These are phyloP conservation scores for Pelvicachromis taeniatus DNA, from an alignment of 2,113 vertebrate genomes.

Conservation along the genomic window DNA sequence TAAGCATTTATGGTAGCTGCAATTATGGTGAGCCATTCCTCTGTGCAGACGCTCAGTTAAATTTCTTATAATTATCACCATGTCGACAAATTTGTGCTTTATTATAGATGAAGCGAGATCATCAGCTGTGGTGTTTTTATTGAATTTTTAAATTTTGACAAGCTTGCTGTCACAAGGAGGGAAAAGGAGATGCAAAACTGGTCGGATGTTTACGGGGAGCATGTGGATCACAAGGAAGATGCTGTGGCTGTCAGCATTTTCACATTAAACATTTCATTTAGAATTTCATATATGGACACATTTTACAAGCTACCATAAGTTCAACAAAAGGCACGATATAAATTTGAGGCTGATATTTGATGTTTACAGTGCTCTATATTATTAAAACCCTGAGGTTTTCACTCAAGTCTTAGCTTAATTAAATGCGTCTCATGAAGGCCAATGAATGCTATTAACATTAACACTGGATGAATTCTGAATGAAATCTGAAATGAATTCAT, in stretches of 20 bases:
- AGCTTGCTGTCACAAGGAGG: not conserved
- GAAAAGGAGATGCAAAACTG: not conserved
- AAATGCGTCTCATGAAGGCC: not conserved
- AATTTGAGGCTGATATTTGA: not conserved
- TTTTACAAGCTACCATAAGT: not conserved
- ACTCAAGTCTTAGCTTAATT: not conserved
- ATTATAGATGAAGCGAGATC: constrained; percentile 55
- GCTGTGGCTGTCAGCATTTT: not conserved
- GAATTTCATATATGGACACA: not conserved
- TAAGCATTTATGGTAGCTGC: constrained; percentile 57
- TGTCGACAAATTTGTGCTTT: constrained; percentile 57
- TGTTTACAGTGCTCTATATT: not conserved
- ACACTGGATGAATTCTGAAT: not conserved
- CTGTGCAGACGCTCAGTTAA: constrained; percentile 30
- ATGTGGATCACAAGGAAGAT: not conserved
- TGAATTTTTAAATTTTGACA: constrained; percentile 21
- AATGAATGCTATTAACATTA: not conserved
- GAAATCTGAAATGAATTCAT: not conserved
- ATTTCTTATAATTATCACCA: constrained; percentile 50
- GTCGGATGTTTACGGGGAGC: not conserved
- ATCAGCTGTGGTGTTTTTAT: constrained; percentile 38
- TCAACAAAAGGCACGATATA: not conserved
- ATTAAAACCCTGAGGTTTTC: not conserved
- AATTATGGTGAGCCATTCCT: constrained; percentile 55
- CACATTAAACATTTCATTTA: not conserved